phyloP scores from a whole-genome alignment of 1,140 invertebrate species.

The Linepithema humile region DNA sequence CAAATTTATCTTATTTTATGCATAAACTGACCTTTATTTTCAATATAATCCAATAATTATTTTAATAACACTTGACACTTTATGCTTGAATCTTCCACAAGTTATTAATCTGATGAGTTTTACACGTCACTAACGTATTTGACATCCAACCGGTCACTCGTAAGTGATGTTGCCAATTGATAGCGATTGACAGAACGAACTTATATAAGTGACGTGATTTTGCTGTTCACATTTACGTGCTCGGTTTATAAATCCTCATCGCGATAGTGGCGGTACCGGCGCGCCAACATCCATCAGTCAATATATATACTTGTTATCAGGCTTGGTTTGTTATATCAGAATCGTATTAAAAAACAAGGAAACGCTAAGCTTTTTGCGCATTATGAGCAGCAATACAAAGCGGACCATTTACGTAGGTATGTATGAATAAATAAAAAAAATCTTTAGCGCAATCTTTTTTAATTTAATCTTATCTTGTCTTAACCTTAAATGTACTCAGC shows the following conservation, averaged over 20 bases:
- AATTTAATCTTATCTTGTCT: not conserved
- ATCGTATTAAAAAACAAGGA: not conserved
- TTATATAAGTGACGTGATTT: constrained; percentile 55
- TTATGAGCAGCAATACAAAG: constrained; percentile 87
- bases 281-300: constrained; percentile 52
- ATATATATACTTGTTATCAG: constrained; percentile 47
- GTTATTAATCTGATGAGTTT: constrained; percentile 1
- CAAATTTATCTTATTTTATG: not conserved
- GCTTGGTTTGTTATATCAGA: constrained; percentile 12
- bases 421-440: constrained; percentile 36
- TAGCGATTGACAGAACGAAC: constrained; percentile 16
- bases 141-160: not conserved
- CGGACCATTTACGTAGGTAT: constrained; percentile 90
- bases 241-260: constrained; percentile 20
- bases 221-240: not conserved
- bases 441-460: not conserved
- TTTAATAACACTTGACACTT: not conserved
- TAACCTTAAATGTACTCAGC: not conserved
- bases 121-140: not conserved
- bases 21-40: no score
- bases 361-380: constrained; percentile 6
- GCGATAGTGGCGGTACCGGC: constrained; percentile 13
- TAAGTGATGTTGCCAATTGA: constrained; percentile 38
- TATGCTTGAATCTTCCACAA: not conserved
- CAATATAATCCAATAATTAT: not conserved